Evolutionary conservation across 2,888 invertebrate species (phyloP), one percentile per base, ranked within the genome.

Genomic region (Malacosoma neustria): DNA sequence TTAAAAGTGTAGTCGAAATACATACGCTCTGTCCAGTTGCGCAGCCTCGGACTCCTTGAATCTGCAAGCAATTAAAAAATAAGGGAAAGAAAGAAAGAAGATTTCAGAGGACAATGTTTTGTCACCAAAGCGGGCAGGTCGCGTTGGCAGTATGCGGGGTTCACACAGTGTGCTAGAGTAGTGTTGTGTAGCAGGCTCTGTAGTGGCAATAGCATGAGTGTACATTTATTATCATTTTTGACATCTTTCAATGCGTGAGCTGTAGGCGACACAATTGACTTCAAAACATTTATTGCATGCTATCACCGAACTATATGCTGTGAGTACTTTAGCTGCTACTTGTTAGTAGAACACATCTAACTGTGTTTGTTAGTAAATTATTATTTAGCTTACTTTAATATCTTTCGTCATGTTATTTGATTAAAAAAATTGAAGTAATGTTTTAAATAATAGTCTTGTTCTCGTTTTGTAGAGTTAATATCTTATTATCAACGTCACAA

Each of bases 11-110:
- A 71, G 71, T 75, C 77, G 75, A 70, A 73, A 87, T 93, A 93
- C 93, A 89, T 92, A 92, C 92, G 92, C 89, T 91, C 92, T 88
- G 86, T 93, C 93, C 89, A 92, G 80, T 59, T 88, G 90, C 68
- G 92, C 91, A 77, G 90, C 91, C 89, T 93, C 92, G 73, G 90
- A 88, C 88, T 93, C 92, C 91, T 92, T 93, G 92, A 92, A 92
- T 92, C 93, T 93, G 92, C 66, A 92, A 93, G 90, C 84, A 87
- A 87, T 85, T 81, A 73, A 81, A 86, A 57, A 75, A 76, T 79
- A 80, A 80, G 81, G 80, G 77, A 77, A 79, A 76, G 79, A 79
- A 73, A 76, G 75, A 80, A 66, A 75, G 69, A 70, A 70, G 63
- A 65, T 59, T 47, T 65, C 48, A 65, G 50, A 68, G 63, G 57